These are phyloP conservation scores for Myotis brandtii DNA, from an alignment of 2,113 vertebrate genomes.

Conservation along the genomic window DNA sequence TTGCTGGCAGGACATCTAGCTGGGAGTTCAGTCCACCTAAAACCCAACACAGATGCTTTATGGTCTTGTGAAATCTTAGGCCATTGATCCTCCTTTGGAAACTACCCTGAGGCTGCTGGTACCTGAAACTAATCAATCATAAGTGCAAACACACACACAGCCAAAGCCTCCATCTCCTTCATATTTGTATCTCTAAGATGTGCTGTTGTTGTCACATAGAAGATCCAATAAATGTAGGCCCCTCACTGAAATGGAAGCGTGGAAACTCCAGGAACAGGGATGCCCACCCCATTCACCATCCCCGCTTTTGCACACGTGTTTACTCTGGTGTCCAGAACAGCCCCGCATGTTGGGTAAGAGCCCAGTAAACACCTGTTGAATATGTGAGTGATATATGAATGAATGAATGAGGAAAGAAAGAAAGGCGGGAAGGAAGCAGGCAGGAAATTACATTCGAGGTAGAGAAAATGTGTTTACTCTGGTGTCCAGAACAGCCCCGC, in stretches of 20 bases:
- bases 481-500: not conserved
- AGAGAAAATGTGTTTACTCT: not conserved
- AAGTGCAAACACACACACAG: not conserved
- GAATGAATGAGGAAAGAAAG: not conserved
- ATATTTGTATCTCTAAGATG: not conserved
- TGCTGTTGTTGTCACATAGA: not conserved
- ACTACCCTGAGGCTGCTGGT: not conserved
- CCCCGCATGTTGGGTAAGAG: not conserved
- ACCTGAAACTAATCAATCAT: not conserved
- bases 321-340: not conserved
- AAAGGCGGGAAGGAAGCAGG: not conserved
- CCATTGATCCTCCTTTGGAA: not conserved
- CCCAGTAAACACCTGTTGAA: not conserved
- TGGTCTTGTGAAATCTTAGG: not conserved
- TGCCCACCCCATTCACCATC: not conserved
- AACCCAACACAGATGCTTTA: not conserved
- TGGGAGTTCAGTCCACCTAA: not conserved
- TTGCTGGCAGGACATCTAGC: constrained; percentile 26
- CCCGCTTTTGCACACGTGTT: not conserved
- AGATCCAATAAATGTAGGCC: not conserved
- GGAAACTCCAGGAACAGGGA: not conserved
- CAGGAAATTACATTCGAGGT: not conserved
- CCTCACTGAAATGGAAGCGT: not conserved
- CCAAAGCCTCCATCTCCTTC: not conserved
- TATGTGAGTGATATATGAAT: not conserved